Evolutionary conservation across 2,888 invertebrate species (phyloP).

Genomic region (Lottia gigantea): DNA sequence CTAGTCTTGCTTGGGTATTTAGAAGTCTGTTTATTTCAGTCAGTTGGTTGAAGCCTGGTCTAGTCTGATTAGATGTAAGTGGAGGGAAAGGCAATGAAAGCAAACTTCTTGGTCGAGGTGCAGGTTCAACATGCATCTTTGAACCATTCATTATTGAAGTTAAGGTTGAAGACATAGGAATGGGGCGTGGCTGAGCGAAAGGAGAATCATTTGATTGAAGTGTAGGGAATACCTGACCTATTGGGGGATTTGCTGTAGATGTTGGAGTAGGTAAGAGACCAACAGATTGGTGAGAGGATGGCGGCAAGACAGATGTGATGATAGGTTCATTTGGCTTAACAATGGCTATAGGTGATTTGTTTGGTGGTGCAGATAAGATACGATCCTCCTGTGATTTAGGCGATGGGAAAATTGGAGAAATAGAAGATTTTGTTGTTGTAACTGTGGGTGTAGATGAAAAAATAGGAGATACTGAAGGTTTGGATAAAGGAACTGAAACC

Average conservation of each 20-base stretch:
- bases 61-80: constrained; percentile 10
- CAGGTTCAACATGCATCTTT: not conserved
- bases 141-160: constrained; percentile 6
- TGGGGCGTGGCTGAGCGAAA: not conserved
- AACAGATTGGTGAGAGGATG: not conserved
- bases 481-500: not conserved
- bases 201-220: not conserved
- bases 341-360: constrained; percentile 1
- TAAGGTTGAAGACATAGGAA: not conserved
- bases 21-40: constrained; percentile 55
- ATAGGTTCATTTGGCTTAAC: not conserved
- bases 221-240: not conserved
- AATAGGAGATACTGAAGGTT: not conserved
- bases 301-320: not conserved
- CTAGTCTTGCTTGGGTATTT: constrained; percentile 46
- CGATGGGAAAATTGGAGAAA: not conserved
- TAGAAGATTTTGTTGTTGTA: not conserved
- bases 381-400: not conserved
- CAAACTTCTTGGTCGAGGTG: constrained; percentile 12
- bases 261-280: not conserved
- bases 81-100: constrained; percentile 2
- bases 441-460: not conserved
- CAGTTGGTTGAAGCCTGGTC: constrained; percentile 26
- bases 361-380: not conserved
- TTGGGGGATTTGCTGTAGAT: not conserved